Conservation (phyloP, 2,797 vertebrate species). For the Antrozous pallidus region DNA sequence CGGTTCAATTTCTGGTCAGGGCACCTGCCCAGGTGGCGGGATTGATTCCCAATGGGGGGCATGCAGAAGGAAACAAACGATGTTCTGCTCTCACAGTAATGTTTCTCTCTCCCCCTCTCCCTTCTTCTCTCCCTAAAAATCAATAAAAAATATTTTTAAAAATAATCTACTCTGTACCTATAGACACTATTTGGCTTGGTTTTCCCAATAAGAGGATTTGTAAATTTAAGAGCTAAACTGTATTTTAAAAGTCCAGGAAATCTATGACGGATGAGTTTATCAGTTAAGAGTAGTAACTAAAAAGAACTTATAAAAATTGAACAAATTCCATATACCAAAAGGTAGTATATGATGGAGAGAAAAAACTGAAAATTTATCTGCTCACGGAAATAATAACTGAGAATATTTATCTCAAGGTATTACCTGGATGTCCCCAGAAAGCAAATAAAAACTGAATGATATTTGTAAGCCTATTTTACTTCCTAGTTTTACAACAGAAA, state of each 20-base stretch:
- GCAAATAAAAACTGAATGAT: constrained; percentile 2
- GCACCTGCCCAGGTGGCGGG: background rate
- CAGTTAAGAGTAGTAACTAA: constrained; percentile 22
- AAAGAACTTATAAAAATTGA: constrained; percentile 34
- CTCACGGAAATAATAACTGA: constrained; percentile 23
- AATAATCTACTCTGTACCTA: background rate
- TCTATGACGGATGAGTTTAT: constrained; percentile 29
- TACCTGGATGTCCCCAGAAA: constrained; percentile 24
- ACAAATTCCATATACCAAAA: constrained; percentile 26
- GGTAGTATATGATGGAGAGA: background rate
- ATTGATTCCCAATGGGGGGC: background rate
- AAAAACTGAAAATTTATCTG: background rate
- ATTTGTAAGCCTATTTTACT: constrained; percentile 16
- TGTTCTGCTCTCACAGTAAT: background rate
- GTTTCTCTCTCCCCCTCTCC: background rate
- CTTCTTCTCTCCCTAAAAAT: background rate
- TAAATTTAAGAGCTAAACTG: constrained; percentile 44
- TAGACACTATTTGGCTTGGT: background rate
- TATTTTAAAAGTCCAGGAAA: constrained; percentile 23
- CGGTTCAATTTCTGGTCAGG: background rate
- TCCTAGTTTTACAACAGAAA: constrained; percentile 2
- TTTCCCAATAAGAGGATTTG: background rate
- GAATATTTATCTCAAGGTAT: constrained; percentile 17
- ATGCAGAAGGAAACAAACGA: background rate
- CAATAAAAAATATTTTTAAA: no score